Base-by-base conservation (phyloP, 92 coral and sea anemone species). In the Phenganax marumi region DNA sequence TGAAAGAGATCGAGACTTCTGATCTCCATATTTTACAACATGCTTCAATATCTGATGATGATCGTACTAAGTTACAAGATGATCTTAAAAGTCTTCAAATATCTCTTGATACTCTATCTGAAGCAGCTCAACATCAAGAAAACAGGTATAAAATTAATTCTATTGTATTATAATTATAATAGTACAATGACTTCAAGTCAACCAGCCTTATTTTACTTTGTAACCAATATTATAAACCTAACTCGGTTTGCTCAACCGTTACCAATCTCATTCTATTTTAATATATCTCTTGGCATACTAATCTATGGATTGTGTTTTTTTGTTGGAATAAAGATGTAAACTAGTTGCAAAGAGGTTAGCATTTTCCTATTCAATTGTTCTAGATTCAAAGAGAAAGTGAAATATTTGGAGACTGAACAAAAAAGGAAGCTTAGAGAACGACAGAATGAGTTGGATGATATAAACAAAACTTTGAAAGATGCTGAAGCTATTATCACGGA, bases 401-500 rank as follows among this genome's bases (percentile, higher is more conserved):
- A 63, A 63, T 39, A 57, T 39, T 50, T 78, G n/a, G 72, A 78
- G 73, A 25, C 58, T n/a, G 83, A 78, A 43, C 83, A 60, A 53
- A 78, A 62, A 48, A 51, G 68, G 14, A 78, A 78, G 26, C 73
- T 78, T 4, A 18, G 21, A 14, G 58, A 33, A 63, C 51, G 83
- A 52, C 73, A 47, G 46, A 19, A 46, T 14, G 51, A 61, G 68
- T 24, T 46, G 73, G 51, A 62, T 48, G 83, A 26, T 16, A 49
- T 78, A 14, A 43, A 46, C 49, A 50, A 63, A 50, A 19, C 60
- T 0, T 62, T 78, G 39, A 62, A 78, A 63, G 52, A 78, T 78
- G 83, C 83, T 62, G 83, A 78, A 78, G 68, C 26, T 19, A 72
- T 78, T 50, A 66, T 78, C 52, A 60, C 83, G 8, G 83, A 78